phyloP scores from a whole-genome alignment of 2,888 invertebrate species.

The Sicus ferrugineus region DNA sequence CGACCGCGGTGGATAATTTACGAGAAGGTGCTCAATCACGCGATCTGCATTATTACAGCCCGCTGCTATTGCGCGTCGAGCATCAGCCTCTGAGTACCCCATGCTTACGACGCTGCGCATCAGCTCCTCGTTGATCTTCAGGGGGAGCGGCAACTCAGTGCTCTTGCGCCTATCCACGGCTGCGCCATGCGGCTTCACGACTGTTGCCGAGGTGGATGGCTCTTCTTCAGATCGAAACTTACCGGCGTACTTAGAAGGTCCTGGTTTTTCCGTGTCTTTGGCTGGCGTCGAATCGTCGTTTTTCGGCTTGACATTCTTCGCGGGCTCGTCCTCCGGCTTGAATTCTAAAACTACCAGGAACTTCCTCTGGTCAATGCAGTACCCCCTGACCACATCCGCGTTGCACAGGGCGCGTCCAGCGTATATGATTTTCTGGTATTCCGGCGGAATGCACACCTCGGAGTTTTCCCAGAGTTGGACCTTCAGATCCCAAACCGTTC shows the following conservation, averaged over 20 bases:
- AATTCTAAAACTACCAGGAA: slow-evolving; percentile 94
- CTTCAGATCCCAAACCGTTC: slow-evolving; percentile 87
- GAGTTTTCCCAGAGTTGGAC: slow-evolving; percentile 62
- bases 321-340: slow-evolving; percentile 30
- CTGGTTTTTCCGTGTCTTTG: slow-evolving; percentile 27
- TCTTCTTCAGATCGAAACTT: neutral
- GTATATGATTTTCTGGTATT: slow-evolving; percentile 89
- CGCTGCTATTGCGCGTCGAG: slow-evolving; percentile 88
- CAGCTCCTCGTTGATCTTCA: slow-evolving; percentile 45
- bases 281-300: neutral
- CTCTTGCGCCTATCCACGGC: slow-evolving; percentile 17
- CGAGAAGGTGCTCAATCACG: slow-evolving; percentile 96
- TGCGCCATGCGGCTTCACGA: slow-evolving; percentile 32
- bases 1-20: slow-evolving; percentile 69
- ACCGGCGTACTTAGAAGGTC: neutral
- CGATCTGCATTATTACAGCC: slow-evolving; percentile 97
- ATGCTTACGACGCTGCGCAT: slow-evolving; percentile 67
- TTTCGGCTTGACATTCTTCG: neutral
- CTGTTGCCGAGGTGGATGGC: neutral
- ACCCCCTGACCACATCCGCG: slow-evolving; percentile 80
- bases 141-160: slow-evolving; percentile 32
- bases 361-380: slow-evolving; percentile 93
- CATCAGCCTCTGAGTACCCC: slow-evolving; percentile 85
- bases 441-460: slow-evolving; percentile 71
- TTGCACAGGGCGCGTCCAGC: slow-evolving; percentile 93